phyloP scores from a whole-genome alignment of 2,888 invertebrate genomes.

The Bruchidius siliquastri region DNA sequence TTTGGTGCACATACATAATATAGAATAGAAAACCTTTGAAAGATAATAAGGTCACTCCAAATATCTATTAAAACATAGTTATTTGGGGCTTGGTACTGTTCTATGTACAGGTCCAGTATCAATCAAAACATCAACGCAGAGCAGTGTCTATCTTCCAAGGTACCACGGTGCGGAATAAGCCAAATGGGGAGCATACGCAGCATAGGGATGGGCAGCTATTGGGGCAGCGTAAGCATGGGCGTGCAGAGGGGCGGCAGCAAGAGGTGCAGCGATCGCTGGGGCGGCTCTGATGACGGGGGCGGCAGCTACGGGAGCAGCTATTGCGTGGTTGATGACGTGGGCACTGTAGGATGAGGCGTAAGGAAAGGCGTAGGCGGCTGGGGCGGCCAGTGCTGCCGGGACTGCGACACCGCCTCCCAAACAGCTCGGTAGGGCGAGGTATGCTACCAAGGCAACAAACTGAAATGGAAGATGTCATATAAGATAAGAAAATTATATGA shows the following conservation, averaged over 20 bases:
- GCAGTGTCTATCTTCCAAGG: neutral
- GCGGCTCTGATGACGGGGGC: slow-evolving; percentile 19
- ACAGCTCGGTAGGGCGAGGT: slow-evolving; percentile 25
- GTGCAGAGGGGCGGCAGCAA: slow-evolving; percentile 5
- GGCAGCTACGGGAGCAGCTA: slow-evolving; percentile 59
- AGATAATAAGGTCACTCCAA: neutral
- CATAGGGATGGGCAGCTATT: slow-evolving; percentile 1
- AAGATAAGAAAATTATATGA: too few relatives aligned
- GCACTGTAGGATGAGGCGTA: slow-evolving; percentile 74
- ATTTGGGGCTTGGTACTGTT: neutral
- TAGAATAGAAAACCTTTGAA: neutral
- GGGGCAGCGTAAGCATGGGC: slow-evolving; percentile 7
- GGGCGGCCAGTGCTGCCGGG: slow-evolving; percentile 36
- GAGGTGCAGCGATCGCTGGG: slow-evolving; percentile 9
- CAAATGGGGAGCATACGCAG: slow-evolving; percentile 4
- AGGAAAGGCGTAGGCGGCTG: slow-evolving; percentile 62
- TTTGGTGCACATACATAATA: neutral
- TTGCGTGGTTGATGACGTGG: slow-evolving; percentile 69
- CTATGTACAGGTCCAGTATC: neutral
- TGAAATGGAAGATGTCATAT: slow-evolving; percentile 12
- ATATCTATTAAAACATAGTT: neutral
- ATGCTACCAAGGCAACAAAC: slow-evolving; percentile 25
- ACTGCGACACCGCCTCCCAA: slow-evolving; percentile 39
- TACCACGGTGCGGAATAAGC: neutral
- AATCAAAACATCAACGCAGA: too few relatives aligned